Evolutionary conservation across 2,113 vertebrate species (phyloP), one percentile per base, ranked within the genome.

Genomic region (Eurystomus gularis): DNA sequence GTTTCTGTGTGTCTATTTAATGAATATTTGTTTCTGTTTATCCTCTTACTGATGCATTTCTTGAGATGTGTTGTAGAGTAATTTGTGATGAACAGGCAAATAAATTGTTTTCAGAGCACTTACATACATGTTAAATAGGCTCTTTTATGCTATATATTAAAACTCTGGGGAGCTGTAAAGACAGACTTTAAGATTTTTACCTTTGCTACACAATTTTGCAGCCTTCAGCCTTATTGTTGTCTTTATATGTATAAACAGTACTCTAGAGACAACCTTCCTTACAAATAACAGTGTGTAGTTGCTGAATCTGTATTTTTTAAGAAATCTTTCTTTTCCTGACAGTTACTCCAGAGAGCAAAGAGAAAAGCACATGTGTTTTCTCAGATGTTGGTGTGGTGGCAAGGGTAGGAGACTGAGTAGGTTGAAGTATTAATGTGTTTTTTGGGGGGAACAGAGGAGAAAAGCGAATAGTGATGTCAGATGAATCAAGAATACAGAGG

Each of bases 201-300:
- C 89, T 96, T 94, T 93, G 28, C 55, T 90, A 61, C 72, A 46
- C 39, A 69, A 29, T 21, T 97, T 97, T 96, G 85, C 85, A 93
- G 65, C 61, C 73, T 93, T 94, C 70, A 60, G 78, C 75, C 91
- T 96, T 98, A 93, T 97, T 98, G 94, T 96, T 95, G 86, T 96
- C 94, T 90, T 96, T 96, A 96, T 97, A 97, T 95, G 92, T 96
- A 81, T 97, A 97, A 96, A 97, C 93, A 95, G 95, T 75, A 95
- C 96, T 88, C 73, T 24, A 82, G 96, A 93, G 97, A 97, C 70
- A 64, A n/a, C 48, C 60, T 90, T 87, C 54, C 76, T 96, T 97
- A 75, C 84, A 88, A 79, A 44, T 95, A 96, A 96, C 85, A 86
- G 69, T 82, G 26, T 92, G 54, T 77, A 86, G 82, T 92, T 97